phyloP scores from a whole-genome alignment of 1,140 invertebrate species.

The Chymomyza costata region DNA sequence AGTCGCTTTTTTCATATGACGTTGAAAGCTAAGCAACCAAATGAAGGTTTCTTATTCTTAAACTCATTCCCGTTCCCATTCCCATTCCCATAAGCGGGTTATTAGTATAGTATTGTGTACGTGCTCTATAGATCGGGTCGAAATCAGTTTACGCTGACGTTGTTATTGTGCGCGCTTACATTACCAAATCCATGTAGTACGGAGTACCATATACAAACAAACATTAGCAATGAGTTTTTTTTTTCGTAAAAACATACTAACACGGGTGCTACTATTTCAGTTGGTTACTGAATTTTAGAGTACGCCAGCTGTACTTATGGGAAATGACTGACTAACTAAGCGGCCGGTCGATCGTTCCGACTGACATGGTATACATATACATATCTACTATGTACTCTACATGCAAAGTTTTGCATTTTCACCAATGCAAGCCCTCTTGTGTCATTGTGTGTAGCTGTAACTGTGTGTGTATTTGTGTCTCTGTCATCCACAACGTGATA shows the following conservation, averaged over 20 bases:
- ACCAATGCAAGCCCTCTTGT: conserved; percentile 24
- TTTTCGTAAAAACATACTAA: conserved; percentile 67
- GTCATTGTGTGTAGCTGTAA: conserved; percentile 28
- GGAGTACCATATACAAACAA: conserved; percentile 5
- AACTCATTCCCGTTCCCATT: conserved; percentile 26
- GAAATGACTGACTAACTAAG: conserved; percentile 63
- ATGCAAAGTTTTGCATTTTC: conserved; percentile 24
- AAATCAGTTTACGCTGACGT: conserved; percentile 72
- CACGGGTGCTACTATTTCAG: conserved; percentile 73
- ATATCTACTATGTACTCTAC: not conserved
- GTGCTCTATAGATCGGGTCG: conserved; percentile 55
- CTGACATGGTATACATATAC: conserved; percentile 3
- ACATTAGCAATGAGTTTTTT: conserved; percentile 34
- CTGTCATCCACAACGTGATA: conserved; percentile 65
- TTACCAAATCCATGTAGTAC: too few relatives aligned
- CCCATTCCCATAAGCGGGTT: conserved; percentile 12
- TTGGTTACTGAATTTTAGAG: conserved; percentile 73
- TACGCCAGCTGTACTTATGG: too few relatives aligned
- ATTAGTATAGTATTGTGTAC: conserved; percentile 36
- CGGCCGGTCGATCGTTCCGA: not conserved
- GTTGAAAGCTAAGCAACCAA: conserved; percentile 44
- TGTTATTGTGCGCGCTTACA: conserved; percentile 42
- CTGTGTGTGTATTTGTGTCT: conserved; percentile 35
- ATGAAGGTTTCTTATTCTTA: conserved; percentile 54
- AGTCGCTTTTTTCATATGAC: too few relatives aligned